phyloP scores from a whole-genome alignment of 2,888 invertebrate species.

The Drosophila eohydei region DNA sequence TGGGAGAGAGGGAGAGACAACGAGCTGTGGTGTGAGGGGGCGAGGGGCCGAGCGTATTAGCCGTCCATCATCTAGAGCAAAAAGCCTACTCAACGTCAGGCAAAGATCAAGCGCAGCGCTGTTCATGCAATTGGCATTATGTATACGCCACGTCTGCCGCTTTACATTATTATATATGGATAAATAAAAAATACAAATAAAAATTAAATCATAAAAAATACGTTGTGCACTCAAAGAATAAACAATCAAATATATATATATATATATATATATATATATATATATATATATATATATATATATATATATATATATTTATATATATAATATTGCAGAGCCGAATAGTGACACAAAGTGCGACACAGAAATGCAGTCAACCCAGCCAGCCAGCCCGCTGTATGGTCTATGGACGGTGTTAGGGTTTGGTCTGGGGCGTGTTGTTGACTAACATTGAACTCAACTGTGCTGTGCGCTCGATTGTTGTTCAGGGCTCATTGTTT shows the following conservation, averaged over 20 bases:
- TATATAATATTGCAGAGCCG: slow-evolving; percentile 29
- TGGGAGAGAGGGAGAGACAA: background rate
- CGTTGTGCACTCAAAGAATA: slow-evolving; percentile 30
- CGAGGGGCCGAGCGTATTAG: background rate
- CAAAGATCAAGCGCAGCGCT: slow-evolving; percentile 35
- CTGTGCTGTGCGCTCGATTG: slow-evolving; percentile 42
- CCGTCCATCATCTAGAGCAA: slow-evolving; percentile 5
- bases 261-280: background rate
- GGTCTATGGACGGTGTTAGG: background rate
- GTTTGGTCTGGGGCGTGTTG: slow-evolving; percentile 33
- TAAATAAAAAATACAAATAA: slow-evolving; percentile 29
- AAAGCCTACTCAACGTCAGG: background rate
- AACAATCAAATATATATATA: background rate
- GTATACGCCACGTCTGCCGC: slow-evolving; percentile 39
- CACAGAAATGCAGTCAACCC: slow-evolving; percentile 30
- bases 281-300: background rate
- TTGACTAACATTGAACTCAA: slow-evolving; percentile 71
- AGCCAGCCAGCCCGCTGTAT: background rate
- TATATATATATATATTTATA: background rate
- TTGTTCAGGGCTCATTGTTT: slow-evolving; percentile 63
- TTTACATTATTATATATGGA: slow-evolving; percentile 33
- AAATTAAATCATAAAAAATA: slow-evolving; percentile 27
- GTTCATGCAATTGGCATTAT: slow-evolving; percentile 40
- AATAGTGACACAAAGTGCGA: slow-evolving; percentile 42
- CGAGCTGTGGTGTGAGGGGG: background rate